Evolutionary conservation across 2,797 vertebrate genomes (phyloP).

Genomic region (Gallinago nigripennis): DNA sequence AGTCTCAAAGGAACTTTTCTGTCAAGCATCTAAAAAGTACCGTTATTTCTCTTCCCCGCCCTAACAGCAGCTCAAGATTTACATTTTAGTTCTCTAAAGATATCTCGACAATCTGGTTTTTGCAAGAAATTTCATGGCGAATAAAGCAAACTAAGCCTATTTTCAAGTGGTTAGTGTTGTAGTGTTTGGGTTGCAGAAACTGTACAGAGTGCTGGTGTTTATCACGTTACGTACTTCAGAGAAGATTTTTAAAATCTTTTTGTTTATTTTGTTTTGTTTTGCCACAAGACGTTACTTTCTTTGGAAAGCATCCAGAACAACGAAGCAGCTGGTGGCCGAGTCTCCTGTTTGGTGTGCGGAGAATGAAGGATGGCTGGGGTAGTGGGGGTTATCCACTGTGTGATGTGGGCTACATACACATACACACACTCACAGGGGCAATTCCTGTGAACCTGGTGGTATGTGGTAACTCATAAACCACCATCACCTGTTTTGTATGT

Average conservation of each 20-base stretch:
- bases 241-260: background rate
- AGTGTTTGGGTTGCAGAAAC: background rate
- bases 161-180: background rate
- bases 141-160: background rate
- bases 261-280: background rate
- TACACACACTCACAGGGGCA: background rate
- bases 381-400: background rate
- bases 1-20: constrained; percentile 47
- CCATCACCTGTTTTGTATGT: accelerated
- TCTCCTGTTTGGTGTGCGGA: background rate
- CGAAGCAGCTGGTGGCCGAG: background rate
- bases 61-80: background rate
- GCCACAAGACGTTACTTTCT: background rate
- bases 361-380: background rate
- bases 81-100: background rate
- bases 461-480: background rate
- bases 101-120: background rate
- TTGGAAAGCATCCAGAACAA: background rate
- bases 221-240: background rate
- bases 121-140: background rate
- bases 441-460: background rate
- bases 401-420: background rate
- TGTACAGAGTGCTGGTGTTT: background rate
- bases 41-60: background rate
- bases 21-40: background rate